Conservation (phyloP, 2,888 invertebrate species). For the Ichneumoninae sp. region DNA sequence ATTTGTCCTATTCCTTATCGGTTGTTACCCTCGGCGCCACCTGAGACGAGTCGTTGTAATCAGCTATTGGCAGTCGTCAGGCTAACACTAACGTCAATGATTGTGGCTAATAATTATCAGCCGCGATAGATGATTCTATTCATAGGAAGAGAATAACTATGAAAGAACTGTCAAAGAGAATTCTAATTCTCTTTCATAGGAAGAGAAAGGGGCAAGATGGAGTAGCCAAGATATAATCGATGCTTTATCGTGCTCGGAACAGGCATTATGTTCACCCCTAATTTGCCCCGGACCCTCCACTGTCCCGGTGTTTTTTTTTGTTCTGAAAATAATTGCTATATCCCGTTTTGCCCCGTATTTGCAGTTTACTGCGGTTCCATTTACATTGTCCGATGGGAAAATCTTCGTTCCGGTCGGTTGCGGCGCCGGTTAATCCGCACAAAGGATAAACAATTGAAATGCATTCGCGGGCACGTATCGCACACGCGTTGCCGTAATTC, state of each 20-base stretch:
- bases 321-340: neutral
- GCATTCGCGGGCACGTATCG: conserved; percentile 31
- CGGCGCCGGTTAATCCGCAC: neutral
- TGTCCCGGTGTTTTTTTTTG: neutral
- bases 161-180: too few species aligned
- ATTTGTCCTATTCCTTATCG: conserved; percentile 16
- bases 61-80: neutral
- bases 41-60: neutral
- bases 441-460: conserved; percentile 29
- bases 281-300: too few species aligned
- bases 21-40: neutral
- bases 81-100: neutral
- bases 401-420: conserved; percentile 23
- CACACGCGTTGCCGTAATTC: conserved; percentile 36
- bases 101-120: neutral
- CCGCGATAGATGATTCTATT: neutral
- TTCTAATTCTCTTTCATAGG: neutral
- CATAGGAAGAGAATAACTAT: too few species aligned
- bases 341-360: neutral
- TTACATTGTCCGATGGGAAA: conserved; percentile 9
- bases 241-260: too few species aligned
- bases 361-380: neutral
- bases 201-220: too few species aligned
- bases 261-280: too few species aligned
- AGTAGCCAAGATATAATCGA: too few species aligned